Conservation (phyloP, 2,113 vertebrate genomes). For the Cottus gobio region DNA sequence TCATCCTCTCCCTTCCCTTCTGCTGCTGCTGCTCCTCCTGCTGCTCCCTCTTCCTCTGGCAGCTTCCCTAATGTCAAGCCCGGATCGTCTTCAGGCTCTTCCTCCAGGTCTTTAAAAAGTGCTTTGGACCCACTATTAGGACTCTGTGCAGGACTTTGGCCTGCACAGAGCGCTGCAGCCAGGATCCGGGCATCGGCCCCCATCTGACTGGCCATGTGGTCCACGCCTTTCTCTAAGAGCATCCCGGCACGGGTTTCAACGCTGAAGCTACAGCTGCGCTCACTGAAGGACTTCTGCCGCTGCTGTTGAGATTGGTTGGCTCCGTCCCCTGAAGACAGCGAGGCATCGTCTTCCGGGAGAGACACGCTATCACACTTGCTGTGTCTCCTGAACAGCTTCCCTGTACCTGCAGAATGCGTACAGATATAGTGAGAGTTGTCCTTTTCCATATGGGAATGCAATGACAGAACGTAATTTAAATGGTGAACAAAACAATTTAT, state of each 20-base stretch:
- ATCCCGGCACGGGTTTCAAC: constrained; percentile 92
- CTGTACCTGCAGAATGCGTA: constrained; percentile 56
- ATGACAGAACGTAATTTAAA: not conserved
- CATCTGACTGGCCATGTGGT: constrained; percentile 92
- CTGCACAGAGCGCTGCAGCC: constrained; percentile 86
- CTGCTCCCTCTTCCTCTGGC: constrained; percentile 61
- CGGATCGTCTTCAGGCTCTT: constrained; percentile 64
- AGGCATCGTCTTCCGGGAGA: constrained; percentile 73
- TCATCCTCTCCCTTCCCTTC: constrained; percentile 16
- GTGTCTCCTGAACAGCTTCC: constrained; percentile 82
- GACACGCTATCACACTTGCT: constrained; percentile 82
- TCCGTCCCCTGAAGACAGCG: constrained; percentile 71
- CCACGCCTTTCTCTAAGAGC: constrained; percentile 90
- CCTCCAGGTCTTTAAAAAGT: constrained; percentile 78
- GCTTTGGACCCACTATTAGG: constrained; percentile 49
- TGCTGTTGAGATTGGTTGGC: constrained; percentile 86
- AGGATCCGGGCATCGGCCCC: constrained; percentile 96
- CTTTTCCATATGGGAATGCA: not conserved
- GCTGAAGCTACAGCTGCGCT: constrained; percentile 96
- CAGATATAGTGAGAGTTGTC: not conserved
- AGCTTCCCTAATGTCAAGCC: constrained; percentile 64
- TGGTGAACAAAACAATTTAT: rapidly evolving
- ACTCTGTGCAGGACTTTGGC: constrained; percentile 77
- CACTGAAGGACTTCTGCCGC: constrained; percentile 89
- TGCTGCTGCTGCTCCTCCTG: not conserved